Evolutionary conservation across 2,888 invertebrate species (phyloP), one percentile per base, ranked within the genome.

Genomic region (Pseudoips prasinana): DNA sequence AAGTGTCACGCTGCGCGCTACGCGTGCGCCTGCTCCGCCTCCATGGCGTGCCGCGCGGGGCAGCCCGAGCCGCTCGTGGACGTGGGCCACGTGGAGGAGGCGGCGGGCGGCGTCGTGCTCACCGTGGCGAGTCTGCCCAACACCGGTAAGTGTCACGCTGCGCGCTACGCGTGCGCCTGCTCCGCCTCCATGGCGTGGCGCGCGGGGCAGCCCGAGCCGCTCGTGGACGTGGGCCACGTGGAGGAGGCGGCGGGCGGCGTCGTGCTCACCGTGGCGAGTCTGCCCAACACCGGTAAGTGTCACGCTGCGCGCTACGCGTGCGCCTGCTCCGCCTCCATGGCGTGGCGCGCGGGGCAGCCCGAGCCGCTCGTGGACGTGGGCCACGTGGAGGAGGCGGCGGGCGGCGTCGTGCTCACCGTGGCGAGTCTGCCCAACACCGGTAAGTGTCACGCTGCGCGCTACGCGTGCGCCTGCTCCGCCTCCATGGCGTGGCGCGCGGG

Each of bases 101-200:
- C 94, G 0, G 91, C 94, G 2, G 94, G 95, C 0, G 96, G 95
- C 0, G 94, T 96, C 0, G 94, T 94, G 29, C 83, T 97, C 22
- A 96, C 95, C 0, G 90, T 98, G 0, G 96, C 97, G 1, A 92
- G 95, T 1, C 78, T 98, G 39, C 96, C 98, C 0, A 93, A 92
- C 56, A 94, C 95, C 5, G 94, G 94, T 71, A 73, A 89, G 71
- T 64, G 18, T 6, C 18, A 18, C 98, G 0, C 90, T 99, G 31
- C 94, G 95, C 62, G 98, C 99, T 96, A 96, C 69, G 95, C 97
- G 0, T 94, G 96, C 60, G 96, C 98, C 0, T 96, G 98, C 69
- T 95, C 97, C 0, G 95, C 98, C 0, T 96, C 97, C 20, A 91
- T 97, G 57, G 94, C 94, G 30, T 83, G 85, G 83, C 58, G 60